Conservation (phyloP, 2,888 invertebrate genomes). For the Neoitamus cyanurus region DNA sequence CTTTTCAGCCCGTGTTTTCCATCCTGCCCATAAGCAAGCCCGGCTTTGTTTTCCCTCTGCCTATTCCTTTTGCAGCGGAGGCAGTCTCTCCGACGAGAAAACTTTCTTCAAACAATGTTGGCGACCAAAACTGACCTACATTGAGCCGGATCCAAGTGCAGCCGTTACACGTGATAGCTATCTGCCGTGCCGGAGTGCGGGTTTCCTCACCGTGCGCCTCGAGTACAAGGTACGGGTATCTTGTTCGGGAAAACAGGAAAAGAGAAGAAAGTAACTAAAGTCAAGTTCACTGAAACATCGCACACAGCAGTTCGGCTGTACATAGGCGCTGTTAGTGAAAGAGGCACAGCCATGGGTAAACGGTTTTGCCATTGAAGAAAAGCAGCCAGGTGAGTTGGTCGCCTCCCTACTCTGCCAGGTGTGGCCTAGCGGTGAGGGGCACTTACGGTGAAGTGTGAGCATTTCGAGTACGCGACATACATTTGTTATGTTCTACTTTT, state of each 20-base stretch:
- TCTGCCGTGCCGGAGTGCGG: neutral
- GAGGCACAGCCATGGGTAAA: neutral
- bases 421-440: neutral
- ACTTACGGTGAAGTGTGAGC: neutral
- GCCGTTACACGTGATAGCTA: neutral
- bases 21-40: neutral
- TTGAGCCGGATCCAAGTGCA: conserved; percentile 36
- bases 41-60: neutral
- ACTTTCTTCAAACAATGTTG: conserved; percentile 42
- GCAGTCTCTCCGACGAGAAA: neutral
- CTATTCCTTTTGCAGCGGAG: neutral
- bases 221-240: neutral
- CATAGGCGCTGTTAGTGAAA: conserved; percentile 18
- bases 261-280: conserved; percentile 32
- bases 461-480: conserved; percentile 38
- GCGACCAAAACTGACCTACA: conserved; percentile 37
- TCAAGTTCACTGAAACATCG: conserved; percentile 23
- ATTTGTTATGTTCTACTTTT: conserved; percentile 38
- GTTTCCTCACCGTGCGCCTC: neutral
- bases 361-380: neutral
- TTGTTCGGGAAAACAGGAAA: conserved; percentile 9
- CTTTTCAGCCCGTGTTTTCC: neutral
- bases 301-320: neutral
- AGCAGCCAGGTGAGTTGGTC: conserved; percentile 3
- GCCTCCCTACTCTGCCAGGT: neutral